Conservation (phyloP, 2,888 invertebrate genomes). For the Peribatodes rhomboidaria region DNA sequence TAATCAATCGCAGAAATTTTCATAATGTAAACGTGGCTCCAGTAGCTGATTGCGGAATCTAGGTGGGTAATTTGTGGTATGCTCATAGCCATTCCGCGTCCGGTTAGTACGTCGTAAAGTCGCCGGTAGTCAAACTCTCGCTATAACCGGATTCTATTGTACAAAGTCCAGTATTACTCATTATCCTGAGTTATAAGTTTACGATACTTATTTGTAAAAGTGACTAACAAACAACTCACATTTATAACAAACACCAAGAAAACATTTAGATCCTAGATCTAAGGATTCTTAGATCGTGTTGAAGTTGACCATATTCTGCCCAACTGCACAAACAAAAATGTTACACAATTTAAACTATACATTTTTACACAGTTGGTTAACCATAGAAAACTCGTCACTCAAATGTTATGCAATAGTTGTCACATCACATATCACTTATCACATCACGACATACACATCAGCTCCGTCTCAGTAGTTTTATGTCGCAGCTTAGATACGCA, state of each 20-base stretch:
- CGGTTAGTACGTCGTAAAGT: background rate
- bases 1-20: no score
- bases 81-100: background rate
- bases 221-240: conserved; percentile 13
- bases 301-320: background rate
- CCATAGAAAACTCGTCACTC: background rate
- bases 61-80: no score
- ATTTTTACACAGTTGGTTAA: conserved; percentile 8
- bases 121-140: background rate
- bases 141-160: background rate
- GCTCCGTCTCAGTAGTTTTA: conserved; percentile 39
- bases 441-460: conserved; percentile 28
- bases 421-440: conserved; percentile 21
- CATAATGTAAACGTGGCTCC: no score
- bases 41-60: no score
- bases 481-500: conserved; percentile 47
- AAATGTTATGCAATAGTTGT: conserved; percentile 10
- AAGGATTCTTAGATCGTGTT: background rate
- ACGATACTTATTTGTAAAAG: background rate
- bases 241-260: conserved; percentile 22
- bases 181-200: no score
- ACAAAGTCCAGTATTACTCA: background rate
- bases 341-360: background rate
- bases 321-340: background rate
- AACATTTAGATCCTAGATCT: background rate